Evolutionary conservation across 2,888 invertebrate genomes (phyloP), one percentile per base, ranked within the genome.

Genomic region (Agrochola lota): DNA sequence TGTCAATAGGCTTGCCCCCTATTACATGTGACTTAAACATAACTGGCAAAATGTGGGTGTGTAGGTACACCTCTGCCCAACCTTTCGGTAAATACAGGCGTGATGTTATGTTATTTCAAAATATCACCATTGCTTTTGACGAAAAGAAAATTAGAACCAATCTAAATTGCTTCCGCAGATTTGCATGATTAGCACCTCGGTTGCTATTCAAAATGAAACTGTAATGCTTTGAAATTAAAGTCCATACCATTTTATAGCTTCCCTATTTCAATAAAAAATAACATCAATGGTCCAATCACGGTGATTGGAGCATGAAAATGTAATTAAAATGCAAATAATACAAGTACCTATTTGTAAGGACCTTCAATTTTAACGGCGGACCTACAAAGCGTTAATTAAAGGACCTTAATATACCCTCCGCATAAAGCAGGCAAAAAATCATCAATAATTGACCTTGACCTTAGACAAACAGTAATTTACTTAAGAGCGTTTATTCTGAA

Each of bases 281-380:
- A 75, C 85, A 85, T 82, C 78, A 77, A 77, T 79, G 69, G n/a
- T 43, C 83, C 81, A 84, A 89, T 89, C 87, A 81, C 59, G 76
- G 66, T 87, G 84, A 91, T 90, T 86, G 85, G 86, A 71, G 57
- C 80, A 69, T 80, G 82, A 85, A 85, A 88, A 89, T 90, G 87
- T 90, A 90, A 93, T 93, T 91, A 91, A 85, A 88, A 92, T 92
- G 91, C 85, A 90, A 92, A 93, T 92, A 73, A 85, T 74, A 85
- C 62, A 75, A 71, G 71, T 62, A 71, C 57, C 55, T 73, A 30
- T 71, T 71, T 68, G 70, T 17, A 30, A 20, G 26, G 23, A 60
- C 72, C 69, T 15, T 80, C 40, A 64, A 71, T 78, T 78, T 82
- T 73, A 77, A 83, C 23, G 69, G 30, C 17, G 23, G 40, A 17